Evolutionary conservation across 2,888 invertebrate species (phyloP).

Genomic region (Cynaeus angustus): DNA sequence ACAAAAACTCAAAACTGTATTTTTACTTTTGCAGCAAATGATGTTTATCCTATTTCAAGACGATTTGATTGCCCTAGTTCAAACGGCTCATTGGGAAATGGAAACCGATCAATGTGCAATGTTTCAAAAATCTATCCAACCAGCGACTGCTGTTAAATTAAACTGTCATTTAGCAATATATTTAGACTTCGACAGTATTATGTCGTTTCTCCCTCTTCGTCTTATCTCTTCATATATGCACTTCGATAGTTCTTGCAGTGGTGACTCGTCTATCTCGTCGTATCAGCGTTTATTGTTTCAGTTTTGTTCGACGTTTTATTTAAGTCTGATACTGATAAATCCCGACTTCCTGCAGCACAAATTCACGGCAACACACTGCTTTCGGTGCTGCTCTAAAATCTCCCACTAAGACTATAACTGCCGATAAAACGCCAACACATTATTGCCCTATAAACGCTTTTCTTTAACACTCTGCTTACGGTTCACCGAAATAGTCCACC

Average conservation of each 20-base stretch:
- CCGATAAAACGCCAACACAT: constrained; percentile 35
- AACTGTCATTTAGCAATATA: constrained; percentile 4
- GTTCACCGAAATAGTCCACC: background rate
- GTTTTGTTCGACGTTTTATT: constrained; percentile 42
- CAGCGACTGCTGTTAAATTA: constrained; percentile 1
- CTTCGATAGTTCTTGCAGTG: constrained; percentile 32
- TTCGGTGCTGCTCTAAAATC: constrained; percentile 24
- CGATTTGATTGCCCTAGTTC: constrained; percentile 2
- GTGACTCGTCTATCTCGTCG: constrained; percentile 26
- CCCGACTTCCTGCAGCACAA: constrained; percentile 17
- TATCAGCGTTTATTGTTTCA: constrained; percentile 43
- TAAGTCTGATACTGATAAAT: constrained; percentile 43
- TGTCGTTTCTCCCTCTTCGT: background rate
- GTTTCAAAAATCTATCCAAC: constrained; percentile 4
- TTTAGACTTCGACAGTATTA: background rate
- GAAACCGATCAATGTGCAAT: constrained; percentile 2
- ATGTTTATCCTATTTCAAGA: constrained; percentile 1
- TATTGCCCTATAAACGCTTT: constrained; percentile 34
- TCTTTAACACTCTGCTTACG: constrained; percentile 20
- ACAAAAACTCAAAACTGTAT: too few species aligned
- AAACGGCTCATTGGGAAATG: background rate
- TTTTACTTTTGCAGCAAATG: too few species aligned
- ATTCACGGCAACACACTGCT: constrained; percentile 26
- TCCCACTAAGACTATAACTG: constrained; percentile 16
- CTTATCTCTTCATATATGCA: constrained; percentile 26